phyloP scores from a whole-genome alignment of 2,888 invertebrate species.

The Rhimphoctona megacephalus region DNA sequence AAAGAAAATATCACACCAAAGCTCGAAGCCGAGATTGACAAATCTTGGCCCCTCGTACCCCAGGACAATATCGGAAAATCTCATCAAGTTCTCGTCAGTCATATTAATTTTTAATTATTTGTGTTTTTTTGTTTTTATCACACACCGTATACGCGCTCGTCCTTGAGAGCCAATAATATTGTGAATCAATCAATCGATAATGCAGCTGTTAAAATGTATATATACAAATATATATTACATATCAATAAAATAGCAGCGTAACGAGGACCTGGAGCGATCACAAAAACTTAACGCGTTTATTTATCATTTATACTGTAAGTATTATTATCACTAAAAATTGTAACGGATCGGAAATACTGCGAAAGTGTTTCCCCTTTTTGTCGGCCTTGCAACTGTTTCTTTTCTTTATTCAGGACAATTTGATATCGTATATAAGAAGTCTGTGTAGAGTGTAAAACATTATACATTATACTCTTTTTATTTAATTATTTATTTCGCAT shows the following conservation, averaged over 20 bases:
- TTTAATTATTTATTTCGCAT: neutral
- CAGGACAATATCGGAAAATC: conserved; percentile 35
- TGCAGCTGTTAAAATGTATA: conserved; percentile 1
- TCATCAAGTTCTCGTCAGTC: conserved; percentile 24
- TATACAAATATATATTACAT: conserved; percentile 26
- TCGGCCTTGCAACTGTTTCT: neutral
- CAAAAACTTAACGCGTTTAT: conserved; percentile 41
- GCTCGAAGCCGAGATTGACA: conserved; percentile 50
- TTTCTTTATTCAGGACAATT: neutral
- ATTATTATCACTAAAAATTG: conserved; percentile 28
- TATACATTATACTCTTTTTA: neutral
- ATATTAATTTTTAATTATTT: conserved; percentile 12
- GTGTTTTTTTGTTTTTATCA: conserved; percentile 12
- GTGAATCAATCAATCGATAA: conserved; percentile 17
- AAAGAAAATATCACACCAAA: conserved; percentile 53
- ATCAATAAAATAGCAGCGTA: conserved; percentile 42
- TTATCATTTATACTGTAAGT: neutral
- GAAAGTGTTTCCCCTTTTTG: neutral
- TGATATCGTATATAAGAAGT: conserved; percentile 5
- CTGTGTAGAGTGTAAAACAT: conserved; percentile 19
- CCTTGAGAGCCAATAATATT: conserved; percentile 28
- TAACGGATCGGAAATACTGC: conserved; percentile 51
- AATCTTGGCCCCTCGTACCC: conserved; percentile 62
- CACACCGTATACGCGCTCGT: conserved; percentile 21
- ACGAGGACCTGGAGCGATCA: conserved; percentile 34